Evolutionary conservation across 2,113 vertebrate genomes (phyloP).

Genomic region (Mirza zaza): DNA sequence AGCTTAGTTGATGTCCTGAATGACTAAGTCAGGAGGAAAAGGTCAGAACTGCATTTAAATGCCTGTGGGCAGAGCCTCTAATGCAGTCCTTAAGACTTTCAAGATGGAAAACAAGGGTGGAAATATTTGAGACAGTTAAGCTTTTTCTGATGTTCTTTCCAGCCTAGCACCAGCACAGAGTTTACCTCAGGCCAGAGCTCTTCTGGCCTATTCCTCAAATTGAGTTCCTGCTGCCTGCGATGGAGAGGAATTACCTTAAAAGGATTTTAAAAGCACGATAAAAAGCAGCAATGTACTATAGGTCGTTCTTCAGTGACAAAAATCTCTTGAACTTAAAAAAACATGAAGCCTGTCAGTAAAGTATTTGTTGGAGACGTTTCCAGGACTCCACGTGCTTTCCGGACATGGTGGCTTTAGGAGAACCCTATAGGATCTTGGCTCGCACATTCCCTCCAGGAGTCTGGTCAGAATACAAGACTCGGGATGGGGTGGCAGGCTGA

Average conservation of each 20-base stretch:
- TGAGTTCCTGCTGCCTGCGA: not conserved
- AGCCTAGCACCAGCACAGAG: not conserved
- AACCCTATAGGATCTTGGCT: too few relatives aligned
- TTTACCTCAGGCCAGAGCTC: not conserved
- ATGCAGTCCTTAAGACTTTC: not conserved
- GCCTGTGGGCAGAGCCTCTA: not conserved
- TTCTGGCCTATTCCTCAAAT: not conserved
- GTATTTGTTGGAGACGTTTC: not conserved
- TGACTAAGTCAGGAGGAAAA: not conserved
- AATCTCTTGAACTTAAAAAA: not conserved
- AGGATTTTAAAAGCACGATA: not conserved
- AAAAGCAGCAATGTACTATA: not conserved
- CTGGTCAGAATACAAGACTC: not conserved
- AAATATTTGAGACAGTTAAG: not conserved
- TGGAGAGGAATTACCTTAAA: not conserved
- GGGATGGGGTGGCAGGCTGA: not conserved
- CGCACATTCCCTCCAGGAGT: not conserved
- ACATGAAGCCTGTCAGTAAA: not conserved
- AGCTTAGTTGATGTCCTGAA: not conserved
- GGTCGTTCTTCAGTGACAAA: not conserved
- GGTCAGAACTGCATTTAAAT: not conserved
- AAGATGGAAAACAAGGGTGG: slow-evolving; percentile 26
- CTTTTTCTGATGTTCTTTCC: not conserved
- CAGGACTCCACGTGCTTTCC: not conserved
- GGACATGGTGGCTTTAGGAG: not conserved